Evolutionary conservation across 37 sponge, comb jelly and placozoan species (phyloP), one percentile per base, ranked within the genome.

Genomic region (Hormiphora californensis): DNA sequence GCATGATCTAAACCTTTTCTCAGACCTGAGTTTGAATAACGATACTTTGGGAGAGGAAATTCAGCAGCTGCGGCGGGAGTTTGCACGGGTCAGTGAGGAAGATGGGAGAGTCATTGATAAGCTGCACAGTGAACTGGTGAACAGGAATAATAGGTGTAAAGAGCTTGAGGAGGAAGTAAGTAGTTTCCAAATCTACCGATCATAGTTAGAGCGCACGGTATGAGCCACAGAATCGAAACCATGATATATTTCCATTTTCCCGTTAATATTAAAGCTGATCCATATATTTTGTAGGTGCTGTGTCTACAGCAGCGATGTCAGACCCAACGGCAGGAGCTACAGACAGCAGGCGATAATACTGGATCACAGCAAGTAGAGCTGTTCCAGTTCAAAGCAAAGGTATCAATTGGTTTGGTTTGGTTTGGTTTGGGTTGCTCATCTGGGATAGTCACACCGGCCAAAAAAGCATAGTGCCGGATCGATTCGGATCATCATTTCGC

Each of bases 21-120:
- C 81, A 73, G 81, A 73, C 44, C 40, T 73, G 81, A 41, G 81
- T 73, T 28, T 73, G 46, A 73, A 73, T 46, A 37, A 28, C 3
- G 81, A 73, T 7, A 73, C 36, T 22, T 46, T n/a, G 5, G 15
- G 43, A 43, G 81, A 73, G 81, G 81, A 73, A 28, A 23, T 41
- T 5, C 81, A 32, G 25, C 81, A 40, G 25, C 25, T 73, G 43
- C 81, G 43, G 35, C 35, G 81, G 21, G 81, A 73, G 21, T 28
- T 73, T 4, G 39, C 43, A 7, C 40, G 44, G 25, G 44, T 73
- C 0, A 73, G 46, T 27, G 81, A 73, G 25, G 81, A 73, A 28
- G 81, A 73, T 21, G 81, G 43, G 81, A 22, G n/a, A 57, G n/a
- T 12, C 46, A 73, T 73, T 28, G 43, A 73, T 46, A 73, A 39